Evolutionary conservation across 2,888 invertebrate species (phyloP).

Genomic region (Microplitis manilae): DNA sequence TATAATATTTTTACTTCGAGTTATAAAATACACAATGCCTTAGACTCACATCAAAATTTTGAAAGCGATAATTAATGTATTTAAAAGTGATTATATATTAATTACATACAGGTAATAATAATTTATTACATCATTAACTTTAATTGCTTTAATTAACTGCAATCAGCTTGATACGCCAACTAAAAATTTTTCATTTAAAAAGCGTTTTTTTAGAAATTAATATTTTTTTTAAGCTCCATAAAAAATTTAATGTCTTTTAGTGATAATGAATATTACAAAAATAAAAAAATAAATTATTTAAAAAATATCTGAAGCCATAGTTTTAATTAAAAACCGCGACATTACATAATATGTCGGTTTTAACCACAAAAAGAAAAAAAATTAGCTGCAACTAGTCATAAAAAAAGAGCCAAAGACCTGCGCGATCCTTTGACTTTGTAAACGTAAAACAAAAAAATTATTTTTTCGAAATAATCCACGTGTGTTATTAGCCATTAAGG

Average conservation of each 20-base stretch:
- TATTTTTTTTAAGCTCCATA: too few relatives aligned
- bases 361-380: conserved; percentile 38
- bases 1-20: background rate
- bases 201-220: too few relatives aligned
- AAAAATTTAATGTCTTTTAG: too few relatives aligned
- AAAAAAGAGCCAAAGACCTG: conserved; percentile 45
- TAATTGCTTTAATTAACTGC: too few relatives aligned
- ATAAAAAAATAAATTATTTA: too few relatives aligned
- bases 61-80: background rate
- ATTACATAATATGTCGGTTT: background rate
- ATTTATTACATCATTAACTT: too few relatives aligned
- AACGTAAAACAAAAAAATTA: conserved; percentile 64
- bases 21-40: background rate
- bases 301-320: conserved; percentile 16
- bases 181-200: too few relatives aligned
- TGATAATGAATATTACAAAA: too few relatives aligned
- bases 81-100: too few relatives aligned
- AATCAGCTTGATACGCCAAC: too few relatives aligned
- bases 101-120: too few relatives aligned
- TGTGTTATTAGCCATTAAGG: conserved; percentile 70
- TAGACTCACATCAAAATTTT: background rate
- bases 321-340: background rate
- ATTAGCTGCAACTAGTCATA: conserved; percentile 25
- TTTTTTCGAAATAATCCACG: conserved; percentile 69
- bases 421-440: conserved; percentile 65